A percentile compares a stretch with the other conserved stretches of the same genome.
phyloP scores from a whole-genome alignment of 2,113 vertebrate species.

The Oreochromis tanganicae region DNA sequence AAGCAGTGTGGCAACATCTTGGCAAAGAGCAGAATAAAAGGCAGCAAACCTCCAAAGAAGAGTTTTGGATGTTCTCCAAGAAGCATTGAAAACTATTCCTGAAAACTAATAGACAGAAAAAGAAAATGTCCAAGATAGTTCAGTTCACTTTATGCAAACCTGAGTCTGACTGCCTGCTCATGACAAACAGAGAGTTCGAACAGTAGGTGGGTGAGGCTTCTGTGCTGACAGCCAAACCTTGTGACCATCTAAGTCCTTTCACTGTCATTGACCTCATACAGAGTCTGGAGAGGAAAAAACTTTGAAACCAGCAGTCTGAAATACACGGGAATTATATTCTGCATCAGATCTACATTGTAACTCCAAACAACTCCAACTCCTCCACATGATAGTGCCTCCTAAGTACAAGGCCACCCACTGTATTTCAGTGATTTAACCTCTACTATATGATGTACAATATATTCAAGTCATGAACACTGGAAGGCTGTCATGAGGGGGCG shows the following conservation, averaged over 20 bases:
- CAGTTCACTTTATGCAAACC: not conserved
- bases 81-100: not conserved
- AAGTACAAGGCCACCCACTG: not conserved
- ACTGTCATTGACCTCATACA: not conserved
- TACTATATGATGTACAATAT: not conserved
- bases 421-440: not conserved
- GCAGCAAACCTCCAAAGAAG: not conserved
- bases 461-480: conserved; percentile 3
- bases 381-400: not conserved
- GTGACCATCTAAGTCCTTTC: not conserved
- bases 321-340: not conserved
- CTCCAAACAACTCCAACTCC: not conserved
- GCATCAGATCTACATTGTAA: not conserved
- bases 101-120: not conserved
- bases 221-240: not conserved
- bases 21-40: not conserved
- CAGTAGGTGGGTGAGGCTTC: not conserved
- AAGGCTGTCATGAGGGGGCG: conserved; percentile 3
- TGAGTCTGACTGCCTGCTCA: not conserved
- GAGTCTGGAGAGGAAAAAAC: not conserved
- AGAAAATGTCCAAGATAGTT: not conserved
- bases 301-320: not conserved
- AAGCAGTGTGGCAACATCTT: not conserved
- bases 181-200: not conserved
- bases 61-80: not conserved